Evolutionary conservation across 92 coral and sea anemone species (phyloP).

Genomic region (Porites evermanni): DNA sequence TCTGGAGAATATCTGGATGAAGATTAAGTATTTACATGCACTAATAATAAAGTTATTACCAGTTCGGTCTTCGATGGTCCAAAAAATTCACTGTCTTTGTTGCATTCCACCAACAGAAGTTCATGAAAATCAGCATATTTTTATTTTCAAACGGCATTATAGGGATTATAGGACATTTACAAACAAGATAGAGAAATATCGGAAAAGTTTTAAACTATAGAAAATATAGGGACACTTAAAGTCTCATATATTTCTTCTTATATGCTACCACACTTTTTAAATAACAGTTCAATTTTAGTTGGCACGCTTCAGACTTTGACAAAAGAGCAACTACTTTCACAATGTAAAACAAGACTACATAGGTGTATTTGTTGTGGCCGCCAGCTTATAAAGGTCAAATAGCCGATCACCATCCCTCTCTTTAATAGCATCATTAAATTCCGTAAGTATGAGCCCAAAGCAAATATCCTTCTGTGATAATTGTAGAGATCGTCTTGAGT

Average conservation of each 20-base stretch:
- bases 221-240: too few relatives aligned
- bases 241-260: constrained; percentile 27
- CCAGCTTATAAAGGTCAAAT: constrained; percentile 47
- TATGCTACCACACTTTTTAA: constrained; percentile 49
- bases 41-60: too few relatives aligned
- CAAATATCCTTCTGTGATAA: constrained; percentile 48
- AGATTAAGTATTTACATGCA: too few relatives aligned
- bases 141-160: too few relatives aligned
- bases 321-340: constrained; percentile 36
- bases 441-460: constrained; percentile 60
- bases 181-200: too few relatives aligned
- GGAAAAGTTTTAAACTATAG: too few relatives aligned
- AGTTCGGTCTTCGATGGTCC: too few relatives aligned
- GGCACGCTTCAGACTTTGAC: constrained; percentile 38
- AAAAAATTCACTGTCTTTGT: too few relatives aligned
- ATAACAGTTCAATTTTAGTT: constrained; percentile 48
- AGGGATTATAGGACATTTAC: too few relatives aligned
- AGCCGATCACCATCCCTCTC: constrained; percentile 59
- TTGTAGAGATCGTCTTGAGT: constrained; percentile 54
- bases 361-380: constrained; percentile 48
- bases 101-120: too few relatives aligned
- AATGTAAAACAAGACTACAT: constrained; percentile 49
- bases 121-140: too few relatives aligned
- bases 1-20: too few relatives aligned
- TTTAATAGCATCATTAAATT: constrained; percentile 19